These are phyloP conservation scores for Panopea generosa DNA, from an alignment of 2,888 invertebrate species.

Conservation along the genomic window DNA sequence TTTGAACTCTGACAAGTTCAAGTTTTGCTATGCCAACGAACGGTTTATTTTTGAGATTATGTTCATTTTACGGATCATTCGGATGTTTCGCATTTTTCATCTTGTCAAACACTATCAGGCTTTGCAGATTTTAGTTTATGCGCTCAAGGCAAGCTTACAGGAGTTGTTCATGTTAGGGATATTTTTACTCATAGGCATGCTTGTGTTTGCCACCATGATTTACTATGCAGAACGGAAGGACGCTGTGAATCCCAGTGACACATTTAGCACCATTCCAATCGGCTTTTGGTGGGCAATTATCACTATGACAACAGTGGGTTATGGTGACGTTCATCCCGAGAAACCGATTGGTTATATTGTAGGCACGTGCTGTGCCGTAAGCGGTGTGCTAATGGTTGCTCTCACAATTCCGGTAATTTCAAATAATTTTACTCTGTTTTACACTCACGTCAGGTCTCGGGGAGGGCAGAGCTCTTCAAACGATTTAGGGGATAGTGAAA, in stretches of 20 bases:
- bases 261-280: constrained; percentile 84
- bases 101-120: constrained; percentile 86
- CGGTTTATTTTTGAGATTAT: constrained; percentile 83
- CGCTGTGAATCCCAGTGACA: constrained; percentile 67
- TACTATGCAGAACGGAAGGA: constrained; percentile 84
- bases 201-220: constrained; percentile 84
- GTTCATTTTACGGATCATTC: constrained; percentile 86
- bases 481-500: constrained; percentile 34
- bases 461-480: constrained; percentile 43
- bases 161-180: constrained; percentile 84
- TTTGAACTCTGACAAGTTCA: constrained; percentile 76
- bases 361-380: constrained; percentile 81
- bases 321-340: constrained; percentile 82
- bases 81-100: constrained; percentile 86
- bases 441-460: constrained; percentile 81
- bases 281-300: constrained; percentile 86
- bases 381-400: constrained; percentile 83
- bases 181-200: constrained; percentile 84
- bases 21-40: constrained; percentile 81
- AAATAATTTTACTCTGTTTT: constrained; percentile 84
- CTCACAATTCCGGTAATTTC: constrained; percentile 84
- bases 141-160: constrained; percentile 85
- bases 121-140: constrained; percentile 85
- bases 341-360: constrained; percentile 81
- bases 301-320: constrained; percentile 85